Base-by-base conservation (phyloP, 2,888 invertebrate genomes). In the Chromoteleia sp. region DNA sequence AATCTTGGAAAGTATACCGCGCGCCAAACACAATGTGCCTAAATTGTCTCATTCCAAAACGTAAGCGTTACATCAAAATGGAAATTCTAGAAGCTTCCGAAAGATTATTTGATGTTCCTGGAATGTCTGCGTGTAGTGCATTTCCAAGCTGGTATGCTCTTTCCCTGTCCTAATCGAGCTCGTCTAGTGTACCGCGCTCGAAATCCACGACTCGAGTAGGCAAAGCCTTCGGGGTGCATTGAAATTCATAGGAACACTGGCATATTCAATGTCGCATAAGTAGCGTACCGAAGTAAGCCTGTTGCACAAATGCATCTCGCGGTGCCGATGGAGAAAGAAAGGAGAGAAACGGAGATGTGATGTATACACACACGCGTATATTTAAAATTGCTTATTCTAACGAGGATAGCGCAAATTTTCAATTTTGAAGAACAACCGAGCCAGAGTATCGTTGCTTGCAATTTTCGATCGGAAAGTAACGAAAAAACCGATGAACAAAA, bases 221-320 rank as follows among this genome's bases (percentile, higher is more conserved):
- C 73, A 63, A 83, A 83, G 81, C 82, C 84, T 85, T 84, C 78
- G 81, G 82, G 81, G 75, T 82, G 86, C 87, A 88, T 88, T 89
- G 87, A 89, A 89, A 88, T 84, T 85, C 87, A 86, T 85, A 85
- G 86, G 84, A 86, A 87, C 83, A 83, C 83, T 85, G 82, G 85
- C 84, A 87, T 86, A 87, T 87, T 87, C 86, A 86, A 82, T 85
- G 86, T 88, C 86, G 87, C 88, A 88, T 88, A 87, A 88, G 88
- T 88, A 87, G 86, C 86, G 84, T 84, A 85, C 82, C 85, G 84
- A 83, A 84, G 76, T 77, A 87, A 88, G 89, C 88, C 89, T 89
- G 89, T 89, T 89, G 89, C 89, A 87, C 88, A 86, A 88, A 87
- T 87, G 86, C 85, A 86, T 88, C 84, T 84, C 83, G 86, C 83